Percentiles rank a stretch among this genome's conserved stretches.
phyloP scores from a whole-genome alignment of 2,888 invertebrate species.

The Erebia aethiops region DNA sequence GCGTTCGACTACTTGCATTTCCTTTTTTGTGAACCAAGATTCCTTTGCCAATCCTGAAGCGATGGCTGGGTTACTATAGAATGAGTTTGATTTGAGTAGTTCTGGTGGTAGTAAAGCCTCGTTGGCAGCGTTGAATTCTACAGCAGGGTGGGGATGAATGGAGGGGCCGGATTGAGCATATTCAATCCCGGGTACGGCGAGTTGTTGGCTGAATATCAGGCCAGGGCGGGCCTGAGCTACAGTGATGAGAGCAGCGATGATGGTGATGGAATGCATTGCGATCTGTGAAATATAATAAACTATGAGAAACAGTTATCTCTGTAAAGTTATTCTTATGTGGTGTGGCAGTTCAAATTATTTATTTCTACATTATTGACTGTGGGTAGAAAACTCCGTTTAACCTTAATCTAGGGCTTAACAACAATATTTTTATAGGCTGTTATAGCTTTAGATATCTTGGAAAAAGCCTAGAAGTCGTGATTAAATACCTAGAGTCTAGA shows the following conservation, averaged over 20 bases:
- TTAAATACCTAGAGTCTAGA: no score
- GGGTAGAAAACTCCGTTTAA: no score
- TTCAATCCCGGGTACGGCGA: slow-evolving; percentile 75
- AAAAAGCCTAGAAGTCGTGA: no score
- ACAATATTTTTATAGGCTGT: no score
- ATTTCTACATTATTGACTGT: no score
- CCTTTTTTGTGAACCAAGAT: slow-evolving; percentile 90
- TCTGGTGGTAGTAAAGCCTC: slow-evolving; percentile 89
- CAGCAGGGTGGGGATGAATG: slow-evolving; percentile 86
- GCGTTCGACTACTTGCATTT: slow-evolving; percentile 89
- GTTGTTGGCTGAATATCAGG: slow-evolving; percentile 71
- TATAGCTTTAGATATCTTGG: no score
- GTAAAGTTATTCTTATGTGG: no score
- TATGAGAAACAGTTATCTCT: neutral
- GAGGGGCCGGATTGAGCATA: slow-evolving; percentile 67
- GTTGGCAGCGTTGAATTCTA: slow-evolving; percentile 87
- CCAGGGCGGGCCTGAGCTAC: slow-evolving; percentile 74
- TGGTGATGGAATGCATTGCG: slow-evolving; percentile 59
- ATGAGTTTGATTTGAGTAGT: slow-evolving; percentile 84
- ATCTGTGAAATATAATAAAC: slow-evolving; percentile 26
- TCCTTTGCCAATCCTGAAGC: slow-evolving; percentile 89
- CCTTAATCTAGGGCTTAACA: no score
- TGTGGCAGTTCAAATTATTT: no score
- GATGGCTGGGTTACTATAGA: slow-evolving; percentile 90
- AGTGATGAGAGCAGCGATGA: slow-evolving; percentile 64